Base-by-base conservation (phyloP, 1,140 invertebrate genomes). In the Neelides sp. region DNA sequence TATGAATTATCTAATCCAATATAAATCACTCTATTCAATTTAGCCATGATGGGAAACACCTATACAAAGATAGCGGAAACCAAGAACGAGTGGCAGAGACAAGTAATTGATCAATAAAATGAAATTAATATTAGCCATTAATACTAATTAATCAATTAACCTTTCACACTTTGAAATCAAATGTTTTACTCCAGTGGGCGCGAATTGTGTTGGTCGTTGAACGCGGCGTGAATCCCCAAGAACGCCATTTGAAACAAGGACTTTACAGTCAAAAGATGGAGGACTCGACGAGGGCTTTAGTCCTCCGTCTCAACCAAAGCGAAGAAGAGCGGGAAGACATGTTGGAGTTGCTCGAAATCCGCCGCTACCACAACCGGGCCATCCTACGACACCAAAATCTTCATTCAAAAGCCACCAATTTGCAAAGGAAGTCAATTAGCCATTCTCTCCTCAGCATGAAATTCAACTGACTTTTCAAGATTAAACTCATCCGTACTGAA, bases 21-120 rank as follows among this genome's bases (percentile, higher is more conserved):
- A n/a, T n/a, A n/a, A n/a, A n/a, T n/a, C n/a, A n/a, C n/a, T n/a
- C n/a, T n/a, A n/a, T n/a, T n/a, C n/a, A n/a, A n/a, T n/a, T n/a
- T n/a, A n/a, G 94, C 94, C 59, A 98, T 98, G 93, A 97, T 98
- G 93, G 94, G 93, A 1, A 95, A 97, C 66, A 98, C 94, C 17
- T 98, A 98, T 68, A 89, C 95, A 68, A 89, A 89, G 68, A 96
- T 98, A 58, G 91, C 90, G 2, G 89, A 94, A 68, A 94, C 92
- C 2, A 77, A 89, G 60, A 96, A 96, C 67, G 94, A 98, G 67
- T 98, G 92, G 90, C 91, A 97, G 71, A 72, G 94, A 71, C 93
- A 98, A 76, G 83, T 86, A 70, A 64, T 58, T 52, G 34, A 8
- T n/a, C 49, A 42, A 37, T 39, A 15, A n/a, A 26, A 4, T 15